A percentile compares a stretch with the other conserved stretches of the same genome.
Evolutionary conservation across 2,113 vertebrate species (phyloP).

Genomic region (Cricetomys ansorgei): DNA sequence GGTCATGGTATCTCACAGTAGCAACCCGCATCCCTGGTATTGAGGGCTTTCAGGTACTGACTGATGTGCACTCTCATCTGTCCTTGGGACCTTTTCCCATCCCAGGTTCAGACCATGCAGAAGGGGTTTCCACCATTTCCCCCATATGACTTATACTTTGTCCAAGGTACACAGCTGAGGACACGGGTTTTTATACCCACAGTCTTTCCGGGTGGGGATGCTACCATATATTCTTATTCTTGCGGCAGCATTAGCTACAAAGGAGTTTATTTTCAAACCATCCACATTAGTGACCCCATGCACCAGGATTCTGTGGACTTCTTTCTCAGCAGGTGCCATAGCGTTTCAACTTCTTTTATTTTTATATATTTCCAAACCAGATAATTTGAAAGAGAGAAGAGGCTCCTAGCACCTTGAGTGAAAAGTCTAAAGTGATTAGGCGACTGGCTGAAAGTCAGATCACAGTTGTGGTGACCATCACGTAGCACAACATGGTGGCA

Average conservation of each 20-base stretch:
- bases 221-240: fast-evolving
- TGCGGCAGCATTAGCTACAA: fast-evolving
- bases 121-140: too few relatives aligned
- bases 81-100: background rate
- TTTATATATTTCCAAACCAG: conserved; percentile 14
- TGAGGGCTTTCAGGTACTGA: background rate
- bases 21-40: fast-evolving
- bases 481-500: background rate
- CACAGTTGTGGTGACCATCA: background rate
- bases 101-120: fast-evolving
- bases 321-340: background rate
- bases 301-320: too few relatives aligned
- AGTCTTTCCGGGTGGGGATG: background rate
- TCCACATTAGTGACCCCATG: fast-evolving
- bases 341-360: background rate
- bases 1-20: background rate
- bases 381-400: background rate
- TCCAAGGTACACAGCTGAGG: background rate
- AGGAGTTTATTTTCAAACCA: too few relatives aligned
- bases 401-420: background rate
- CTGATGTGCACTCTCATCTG: fast-evolving
- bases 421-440: background rate
- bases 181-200: too few relatives aligned
- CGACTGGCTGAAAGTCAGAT: background rate
- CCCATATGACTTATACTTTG: background rate